These are phyloP conservation scores for Cinclus cinclus DNA, from an alignment of 2,113 vertebrate species.

Conservation along the genomic window DNA sequence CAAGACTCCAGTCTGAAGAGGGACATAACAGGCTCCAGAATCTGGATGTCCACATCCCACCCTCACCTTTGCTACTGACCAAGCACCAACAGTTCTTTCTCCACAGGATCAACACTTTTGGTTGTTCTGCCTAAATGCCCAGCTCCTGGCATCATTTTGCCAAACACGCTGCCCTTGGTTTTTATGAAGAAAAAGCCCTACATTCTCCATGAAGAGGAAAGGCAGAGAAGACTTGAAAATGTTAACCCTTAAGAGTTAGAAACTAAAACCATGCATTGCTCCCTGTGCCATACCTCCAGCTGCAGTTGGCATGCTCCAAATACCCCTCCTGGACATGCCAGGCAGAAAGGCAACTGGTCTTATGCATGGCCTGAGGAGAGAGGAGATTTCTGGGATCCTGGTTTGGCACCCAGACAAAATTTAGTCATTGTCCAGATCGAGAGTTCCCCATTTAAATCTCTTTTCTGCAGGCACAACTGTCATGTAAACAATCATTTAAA, in stretches of 20 bases:
- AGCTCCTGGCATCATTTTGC: background rate
- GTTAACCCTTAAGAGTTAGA: background rate
- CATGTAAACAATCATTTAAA: background rate
- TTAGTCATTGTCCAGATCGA: background rate
- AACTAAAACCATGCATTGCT: background rate
- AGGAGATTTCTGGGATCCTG: background rate
- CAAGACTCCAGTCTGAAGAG: background rate
- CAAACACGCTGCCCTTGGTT: background rate
- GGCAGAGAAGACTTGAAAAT: background rate
- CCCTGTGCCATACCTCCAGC: accelerated
- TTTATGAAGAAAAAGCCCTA: background rate
- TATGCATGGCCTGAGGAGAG: accelerated
- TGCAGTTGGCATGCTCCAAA: background rate
- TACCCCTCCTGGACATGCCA: no score
- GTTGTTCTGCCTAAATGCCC: background rate
- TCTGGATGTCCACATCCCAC: background rate
- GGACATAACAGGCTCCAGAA: background rate
- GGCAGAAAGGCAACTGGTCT: background rate
- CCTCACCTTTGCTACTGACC: background rate
- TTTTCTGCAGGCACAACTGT: background rate
- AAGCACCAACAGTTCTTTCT: background rate
- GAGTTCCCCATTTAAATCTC: background rate
- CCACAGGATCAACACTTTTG: background rate
- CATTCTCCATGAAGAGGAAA: background rate
- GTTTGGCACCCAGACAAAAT: background rate